A percentile compares a stretch with the other conserved stretches of the same genome.
Evolutionary conservation across 2,888 invertebrate genomes (phyloP).

Genomic region (Aspidiotus rigidus): DNA sequence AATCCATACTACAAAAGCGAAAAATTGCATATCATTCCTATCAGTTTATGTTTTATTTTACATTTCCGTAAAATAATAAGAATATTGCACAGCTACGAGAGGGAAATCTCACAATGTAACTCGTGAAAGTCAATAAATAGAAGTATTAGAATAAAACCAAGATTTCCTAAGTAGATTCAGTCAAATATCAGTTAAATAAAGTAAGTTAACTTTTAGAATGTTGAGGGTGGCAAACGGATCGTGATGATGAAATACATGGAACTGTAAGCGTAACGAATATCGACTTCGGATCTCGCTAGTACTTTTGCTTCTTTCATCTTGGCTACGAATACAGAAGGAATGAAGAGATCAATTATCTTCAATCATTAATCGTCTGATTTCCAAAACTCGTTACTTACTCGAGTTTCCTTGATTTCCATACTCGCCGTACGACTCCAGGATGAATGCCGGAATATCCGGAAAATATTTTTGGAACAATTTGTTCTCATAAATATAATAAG

Average conservation of each 20-base stretch:
- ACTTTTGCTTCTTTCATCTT: background rate
- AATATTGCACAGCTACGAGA: no score
- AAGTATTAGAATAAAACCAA: no score
- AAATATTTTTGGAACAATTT: background rate
- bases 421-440: background rate
- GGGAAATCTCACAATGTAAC: no score
- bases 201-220: no score
- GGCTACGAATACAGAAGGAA: background rate
- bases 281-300: background rate
- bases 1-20: no score
- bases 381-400: background rate
- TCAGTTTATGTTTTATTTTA: no score
- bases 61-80: no score
- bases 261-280: background rate
- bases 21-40: no score
- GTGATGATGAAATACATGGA: background rate
- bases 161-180: no score
- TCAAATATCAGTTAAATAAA: no score
- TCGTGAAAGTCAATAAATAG: no score
- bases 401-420: background rate
- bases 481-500: background rate
- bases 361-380: background rate
- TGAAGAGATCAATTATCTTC: background rate
- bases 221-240: background rate
- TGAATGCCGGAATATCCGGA: conserved; percentile 6